These are phyloP conservation scores for Bubalus kerabau DNA, from an alignment of 2,113 vertebrate species.

Conservation along the genomic window DNA sequence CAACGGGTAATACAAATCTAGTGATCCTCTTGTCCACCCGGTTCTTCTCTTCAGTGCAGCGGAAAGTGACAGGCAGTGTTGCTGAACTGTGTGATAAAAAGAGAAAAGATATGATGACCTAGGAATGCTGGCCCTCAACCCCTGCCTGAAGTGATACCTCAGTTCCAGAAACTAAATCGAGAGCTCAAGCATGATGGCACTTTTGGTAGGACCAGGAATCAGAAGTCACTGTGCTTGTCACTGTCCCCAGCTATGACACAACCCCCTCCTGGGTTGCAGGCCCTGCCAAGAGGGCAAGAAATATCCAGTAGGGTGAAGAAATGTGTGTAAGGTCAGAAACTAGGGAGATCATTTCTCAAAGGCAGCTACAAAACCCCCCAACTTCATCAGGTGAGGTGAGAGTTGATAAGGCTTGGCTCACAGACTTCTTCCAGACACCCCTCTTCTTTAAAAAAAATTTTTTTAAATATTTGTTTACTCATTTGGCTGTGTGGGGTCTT, in stretches of 20 bases:
- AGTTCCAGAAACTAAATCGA: neutral
- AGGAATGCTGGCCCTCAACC: neutral
- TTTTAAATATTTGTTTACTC: neutral
- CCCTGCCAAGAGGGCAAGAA: neutral
- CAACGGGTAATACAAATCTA: constrained; percentile 95
- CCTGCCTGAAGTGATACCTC: neutral
- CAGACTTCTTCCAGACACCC: neutral
- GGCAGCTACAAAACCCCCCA: neutral
- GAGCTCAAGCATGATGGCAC: neutral
- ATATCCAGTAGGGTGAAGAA: neutral
- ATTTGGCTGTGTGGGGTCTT: neutral
- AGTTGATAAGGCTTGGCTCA: neutral
- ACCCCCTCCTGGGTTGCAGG: neutral
- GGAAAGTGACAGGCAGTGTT: constrained; percentile 97
- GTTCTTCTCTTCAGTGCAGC: constrained; percentile 96
- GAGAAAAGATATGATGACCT: neutral
- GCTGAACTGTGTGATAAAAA: constrained; percentile 86
- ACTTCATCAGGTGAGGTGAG: neutral
- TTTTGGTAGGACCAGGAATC: neutral
- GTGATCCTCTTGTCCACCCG: constrained; percentile 95
- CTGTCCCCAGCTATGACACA: neutral
- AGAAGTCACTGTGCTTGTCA: neutral
- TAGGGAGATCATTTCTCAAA: neutral
- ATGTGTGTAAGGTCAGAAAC: neutral
- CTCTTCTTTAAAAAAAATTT: neutral